Evolutionary conservation across 1,140 invertebrate species (phyloP), one percentile per base, ranked within the genome.

Genomic region (Pissodes strobi): DNA sequence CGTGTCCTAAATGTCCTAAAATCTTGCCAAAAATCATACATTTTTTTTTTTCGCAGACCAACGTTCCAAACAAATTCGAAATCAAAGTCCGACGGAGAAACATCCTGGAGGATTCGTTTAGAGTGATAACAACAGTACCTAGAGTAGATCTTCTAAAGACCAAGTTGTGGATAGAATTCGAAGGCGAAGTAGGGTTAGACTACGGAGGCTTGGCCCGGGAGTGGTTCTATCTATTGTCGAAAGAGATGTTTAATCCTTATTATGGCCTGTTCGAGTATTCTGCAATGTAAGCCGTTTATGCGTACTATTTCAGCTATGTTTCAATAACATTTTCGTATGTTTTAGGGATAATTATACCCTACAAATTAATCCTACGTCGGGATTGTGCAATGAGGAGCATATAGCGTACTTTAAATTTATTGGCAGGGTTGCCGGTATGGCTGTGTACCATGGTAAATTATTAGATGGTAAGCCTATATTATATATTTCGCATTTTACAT

Each of bases 231-330:
- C 84, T 99, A 22, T 81, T 99, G 21, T 98, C 95, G 0, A 97
- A 97, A 81, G 96, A 99, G 85, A 98, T 99, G 95, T 99, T 99
- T 79, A 99, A 99, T 83, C 97, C 97, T 1, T 99, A 99, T 77
- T 99, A 99, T 80, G 96, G 96, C 0, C 84, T 99, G 13, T 99
- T 99, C 84, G 96, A 99, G 81, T 99, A 99, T 84, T 98, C 95
- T 10, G 96, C 97, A 12, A 97, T 96, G 93, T 90, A 82, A 86
- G 87, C 84, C 17, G 5, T 38, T 34, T 21, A n/a, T n/a, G n/a
- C n/a, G n/a, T n/a, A n/a, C 15, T 53, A 23, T 2, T 1, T 1
- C 12, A 22, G 13, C 5, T 17, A 5, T 8, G 4, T 18, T 8
- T n/a, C n/a, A n/a, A n/a, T n/a, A n/a, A n/a, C n/a, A n/a, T n/a